Evolutionary conservation across 2,113 vertebrate species (phyloP).

Genomic region (Pseudorectes ferrugineus): DNA sequence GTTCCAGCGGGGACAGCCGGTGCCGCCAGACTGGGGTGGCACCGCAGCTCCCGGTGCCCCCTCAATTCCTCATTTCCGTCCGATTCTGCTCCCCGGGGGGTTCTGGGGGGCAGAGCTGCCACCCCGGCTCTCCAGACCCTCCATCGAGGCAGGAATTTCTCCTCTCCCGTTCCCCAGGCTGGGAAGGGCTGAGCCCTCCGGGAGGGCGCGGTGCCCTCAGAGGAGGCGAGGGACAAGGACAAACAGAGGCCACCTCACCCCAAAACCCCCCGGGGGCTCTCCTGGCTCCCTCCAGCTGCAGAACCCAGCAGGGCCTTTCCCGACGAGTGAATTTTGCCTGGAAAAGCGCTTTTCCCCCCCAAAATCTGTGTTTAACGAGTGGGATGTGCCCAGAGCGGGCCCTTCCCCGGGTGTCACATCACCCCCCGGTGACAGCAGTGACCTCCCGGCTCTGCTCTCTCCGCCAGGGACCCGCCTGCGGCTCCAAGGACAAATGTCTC

Average conservation of each 20-base stretch:
- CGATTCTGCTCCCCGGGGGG: accelerated
- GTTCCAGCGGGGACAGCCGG: not conserved
- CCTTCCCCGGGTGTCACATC: accelerated
- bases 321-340: accelerated
- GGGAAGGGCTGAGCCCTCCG: not conserved
- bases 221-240: not conserved
- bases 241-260: not conserved
- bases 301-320: not conserved
- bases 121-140: not conserved
- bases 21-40: accelerated
- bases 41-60: not conserved
- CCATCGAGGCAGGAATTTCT: accelerated
- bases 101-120: not conserved
- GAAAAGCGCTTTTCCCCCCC: accelerated
- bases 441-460: not conserved
- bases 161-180: not conserved
- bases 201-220: not conserved
- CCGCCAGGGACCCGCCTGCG: not conserved
- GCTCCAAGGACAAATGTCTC: constrained; percentile 64
- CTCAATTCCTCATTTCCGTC: not conserved
- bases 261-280: accelerated
- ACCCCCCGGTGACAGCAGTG: accelerated
- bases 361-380: accelerated
- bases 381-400: accelerated
- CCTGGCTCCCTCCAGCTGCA: no score